phyloP scores from a whole-genome alignment of 2,888 invertebrate genomes.

The Epinotia nisella region DNA sequence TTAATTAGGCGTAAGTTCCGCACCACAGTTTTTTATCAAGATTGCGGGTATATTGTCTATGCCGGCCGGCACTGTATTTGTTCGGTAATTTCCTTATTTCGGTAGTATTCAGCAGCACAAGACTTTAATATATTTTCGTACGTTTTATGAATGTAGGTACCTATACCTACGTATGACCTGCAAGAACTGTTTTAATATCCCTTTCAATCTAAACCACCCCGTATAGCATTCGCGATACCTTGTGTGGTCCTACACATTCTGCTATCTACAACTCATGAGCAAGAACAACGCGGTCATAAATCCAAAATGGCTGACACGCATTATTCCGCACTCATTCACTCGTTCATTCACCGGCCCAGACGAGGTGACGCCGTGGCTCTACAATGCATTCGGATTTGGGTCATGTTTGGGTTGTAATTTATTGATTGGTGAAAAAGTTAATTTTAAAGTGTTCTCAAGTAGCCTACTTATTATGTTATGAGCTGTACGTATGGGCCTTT shows the following conservation, averaged over 20 bases:
- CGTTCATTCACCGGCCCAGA: constrained; percentile 62
- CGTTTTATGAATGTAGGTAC: no score
- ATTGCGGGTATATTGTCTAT: no score
- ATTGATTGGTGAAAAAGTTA: constrained; percentile 32
- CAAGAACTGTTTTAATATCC: no score
- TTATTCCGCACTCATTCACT: constrained; percentile 54
- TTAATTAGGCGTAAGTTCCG: no score
- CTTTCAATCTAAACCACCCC: constrained; percentile 51
- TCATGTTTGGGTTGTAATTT: constrained; percentile 38
- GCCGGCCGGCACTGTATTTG: no score
- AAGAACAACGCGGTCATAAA: constrained; percentile 78
- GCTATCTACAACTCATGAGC: constrained; percentile 59
- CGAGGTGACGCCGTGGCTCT: constrained; percentile 55
- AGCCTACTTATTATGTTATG: not conserved
- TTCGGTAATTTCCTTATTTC: no score
- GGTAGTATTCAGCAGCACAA: no score
- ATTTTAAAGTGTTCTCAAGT: not conserved
- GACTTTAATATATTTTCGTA: no score
- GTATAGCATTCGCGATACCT: constrained; percentile 57
- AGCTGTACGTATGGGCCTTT: not conserved
- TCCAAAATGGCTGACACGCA: constrained; percentile 61
- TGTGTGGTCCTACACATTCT: constrained; percentile 72
- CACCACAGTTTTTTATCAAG: no score
- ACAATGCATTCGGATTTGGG: constrained; percentile 38
- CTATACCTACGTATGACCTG: no score